A percentile compares a stretch with the other conserved stretches of the same genome.
Evolutionary conservation across 2,888 invertebrate genomes (phyloP).

Genomic region (Serripes groenlandicus): DNA sequence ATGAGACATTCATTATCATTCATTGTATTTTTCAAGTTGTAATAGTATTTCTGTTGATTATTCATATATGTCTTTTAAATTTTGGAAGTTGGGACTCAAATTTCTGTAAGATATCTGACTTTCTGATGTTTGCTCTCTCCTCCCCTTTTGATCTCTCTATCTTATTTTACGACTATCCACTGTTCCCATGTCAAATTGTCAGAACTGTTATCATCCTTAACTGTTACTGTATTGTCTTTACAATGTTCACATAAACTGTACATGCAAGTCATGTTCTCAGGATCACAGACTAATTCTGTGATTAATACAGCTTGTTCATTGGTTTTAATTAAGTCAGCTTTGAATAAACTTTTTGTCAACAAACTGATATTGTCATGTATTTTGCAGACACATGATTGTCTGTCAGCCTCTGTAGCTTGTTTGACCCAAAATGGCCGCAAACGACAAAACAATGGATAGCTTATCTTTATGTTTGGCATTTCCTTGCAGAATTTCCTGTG

Average conservation of each 20-base stretch:
- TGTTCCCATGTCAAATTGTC: conserved; percentile 26
- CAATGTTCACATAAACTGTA: conserved; percentile 40
- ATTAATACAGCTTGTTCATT: conserved; percentile 20
- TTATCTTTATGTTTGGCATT: conserved; percentile 4
- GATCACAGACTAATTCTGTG: conserved; percentile 32
- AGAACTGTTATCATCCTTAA: conserved; percentile 4
- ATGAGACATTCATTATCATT: conserved; percentile 34
- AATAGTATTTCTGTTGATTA: conserved; percentile 19
- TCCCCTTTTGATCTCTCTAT: conserved; percentile 7
- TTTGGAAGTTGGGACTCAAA: conserved; percentile 21
- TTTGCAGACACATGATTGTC: conserved; percentile 60
- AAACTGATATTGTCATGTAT: conserved; percentile 47
- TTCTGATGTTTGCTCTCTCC: background rate
- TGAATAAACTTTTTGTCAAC: conserved; percentile 33
- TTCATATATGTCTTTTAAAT: conserved; percentile 24
- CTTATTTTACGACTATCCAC: conserved; percentile 34
- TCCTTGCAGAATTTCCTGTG: conserved; percentile 45
- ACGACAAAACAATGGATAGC: conserved; percentile 51
- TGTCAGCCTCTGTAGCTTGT: conserved; percentile 35
- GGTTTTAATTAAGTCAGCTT: conserved; percentile 31
- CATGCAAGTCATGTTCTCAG: conserved; percentile 40
- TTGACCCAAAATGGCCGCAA: conserved; percentile 51
- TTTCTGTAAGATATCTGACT: conserved; percentile 10
- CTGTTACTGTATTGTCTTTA: conserved; percentile 17
- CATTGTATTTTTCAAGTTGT: conserved; percentile 3